Base-by-base conservation (phyloP, 2,888 invertebrate genomes). In the Cryptus armator region DNA sequence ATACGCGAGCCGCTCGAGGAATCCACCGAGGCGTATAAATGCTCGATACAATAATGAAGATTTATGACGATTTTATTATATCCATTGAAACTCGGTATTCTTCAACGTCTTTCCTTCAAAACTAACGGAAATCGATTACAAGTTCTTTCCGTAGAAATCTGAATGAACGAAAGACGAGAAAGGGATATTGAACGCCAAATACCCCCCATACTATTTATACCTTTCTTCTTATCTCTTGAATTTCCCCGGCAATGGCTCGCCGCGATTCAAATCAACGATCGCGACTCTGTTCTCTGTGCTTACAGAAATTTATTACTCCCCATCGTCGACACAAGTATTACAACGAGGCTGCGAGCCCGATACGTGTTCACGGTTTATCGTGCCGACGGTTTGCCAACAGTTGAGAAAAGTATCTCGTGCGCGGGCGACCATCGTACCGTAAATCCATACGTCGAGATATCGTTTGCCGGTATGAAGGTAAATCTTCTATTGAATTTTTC, bases 301-400 rank as follows among this genome's bases (percentile, higher is more conserved):
- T 85, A 19, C 93, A 97, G 97, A 59, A 97, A 97, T 92, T 94
- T 97, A 37, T 94, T 97, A 19, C 92, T 97, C 37, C 96, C 97
- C 0, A 83, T 92, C n/a, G 95, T 95, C 66, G 96, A 96, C 12
- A 94, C 94, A 48, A 93, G 93, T 0, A 62, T 90, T 32, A 82
- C 88, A 4, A 94, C 94, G 85, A 89, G 95, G 70, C 95, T 95
- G 90, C 93, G 94, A 85, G 95, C 95, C 10, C 93, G 94, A 77
- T 95, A 95, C 88, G 92, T 94, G 77, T 94, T 96, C 62, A 92
- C 94, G 86, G 91, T 95, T 77, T 95, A 95, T 91, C 92, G 94
- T 67, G 95, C 95, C 0, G 95, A 96, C 86, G 95, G 95, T n/a
- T 93, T 96, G 89, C 95, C 93, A n/a, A 86, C 81, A 12, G 87